Evolutionary conservation across 2,797 vertebrate species (phyloP).

Genomic region (Malurus leucopterus): DNA sequence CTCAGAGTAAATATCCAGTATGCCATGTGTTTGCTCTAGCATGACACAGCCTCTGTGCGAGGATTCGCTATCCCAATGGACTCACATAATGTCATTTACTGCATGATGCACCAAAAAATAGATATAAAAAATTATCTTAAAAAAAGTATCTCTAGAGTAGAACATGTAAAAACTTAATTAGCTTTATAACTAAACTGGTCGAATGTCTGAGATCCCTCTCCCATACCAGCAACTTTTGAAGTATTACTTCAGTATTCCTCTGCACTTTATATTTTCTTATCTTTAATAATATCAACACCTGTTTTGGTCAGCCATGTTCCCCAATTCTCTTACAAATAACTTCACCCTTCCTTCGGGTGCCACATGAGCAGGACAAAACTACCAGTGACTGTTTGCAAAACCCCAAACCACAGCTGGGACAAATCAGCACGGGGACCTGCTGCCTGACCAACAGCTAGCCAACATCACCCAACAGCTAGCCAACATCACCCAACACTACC

Average conservation of each 20-base stretch:
- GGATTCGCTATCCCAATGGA: background rate
- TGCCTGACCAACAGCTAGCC: background rate
- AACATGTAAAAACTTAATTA: background rate
- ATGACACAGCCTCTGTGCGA: background rate
- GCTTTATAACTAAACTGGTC: background rate
- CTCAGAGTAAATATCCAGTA: background rate
- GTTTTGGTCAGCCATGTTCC: background rate
- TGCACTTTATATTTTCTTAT: background rate
- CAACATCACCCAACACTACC: background rate
- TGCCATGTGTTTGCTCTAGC: background rate
- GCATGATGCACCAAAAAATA: background rate
- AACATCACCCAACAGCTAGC: background rate
- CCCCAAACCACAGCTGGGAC: background rate
- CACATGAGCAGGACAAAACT: background rate
- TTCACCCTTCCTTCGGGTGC: background rate
- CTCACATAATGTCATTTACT: background rate
- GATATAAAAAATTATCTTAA: background rate
- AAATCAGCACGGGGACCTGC: background rate
- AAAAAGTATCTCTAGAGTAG: background rate
- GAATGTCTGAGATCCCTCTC: background rate
- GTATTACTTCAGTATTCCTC: background rate
- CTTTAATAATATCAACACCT: background rate
- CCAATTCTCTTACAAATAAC: background rate
- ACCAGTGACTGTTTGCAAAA: accelerated
- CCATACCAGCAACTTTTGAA: background rate